Conservation (phyloP, 2,797 vertebrate genomes). For the Sarcoramphus papa region DNA sequence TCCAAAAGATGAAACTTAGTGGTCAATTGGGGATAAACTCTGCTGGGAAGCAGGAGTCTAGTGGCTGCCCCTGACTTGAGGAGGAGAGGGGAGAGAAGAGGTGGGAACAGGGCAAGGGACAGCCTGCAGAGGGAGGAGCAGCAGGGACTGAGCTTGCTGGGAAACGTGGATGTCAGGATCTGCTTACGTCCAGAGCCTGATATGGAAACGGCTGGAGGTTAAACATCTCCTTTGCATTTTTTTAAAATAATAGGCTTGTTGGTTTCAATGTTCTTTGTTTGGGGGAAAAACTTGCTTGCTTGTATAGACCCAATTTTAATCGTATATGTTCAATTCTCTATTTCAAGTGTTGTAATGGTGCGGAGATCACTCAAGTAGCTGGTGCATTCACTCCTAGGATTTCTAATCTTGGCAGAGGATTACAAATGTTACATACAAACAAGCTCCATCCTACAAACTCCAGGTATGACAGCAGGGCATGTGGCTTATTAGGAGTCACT, state of each 20-base stretch:
- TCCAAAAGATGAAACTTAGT: not conserved
- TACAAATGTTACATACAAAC: not conserved
- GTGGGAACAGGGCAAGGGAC: not conserved
- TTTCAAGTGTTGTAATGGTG: not conserved
- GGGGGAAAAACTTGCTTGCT: not conserved
- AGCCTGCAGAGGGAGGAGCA: not conserved
- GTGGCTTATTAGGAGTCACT: not conserved
- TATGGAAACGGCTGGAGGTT: not conserved
- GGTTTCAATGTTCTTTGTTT: not conserved
- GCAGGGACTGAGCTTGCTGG: not conserved
- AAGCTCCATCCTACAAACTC: not conserved
- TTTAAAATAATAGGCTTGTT: not conserved
- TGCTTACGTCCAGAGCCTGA: not conserved
- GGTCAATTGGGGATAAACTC: not conserved
- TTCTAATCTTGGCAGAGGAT: not conserved
- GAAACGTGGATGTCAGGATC: rapidly evolving
- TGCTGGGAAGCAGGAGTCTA: not conserved
- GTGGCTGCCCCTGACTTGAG: not conserved
- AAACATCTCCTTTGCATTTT: not conserved
- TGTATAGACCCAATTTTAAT: not conserved
- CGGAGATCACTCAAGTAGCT: not conserved
- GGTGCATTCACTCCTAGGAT: not conserved
- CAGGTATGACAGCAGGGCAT: not conserved
- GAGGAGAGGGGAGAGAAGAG: not conserved
- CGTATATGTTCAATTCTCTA: not conserved